A percentile compares a stretch with the other conserved stretches of the same genome.
These are phyloP conservation scores for Drosophila fuyamai DNA, from an alignment of 1,140 invertebrate genomes.

Conservation along the genomic window DNA sequence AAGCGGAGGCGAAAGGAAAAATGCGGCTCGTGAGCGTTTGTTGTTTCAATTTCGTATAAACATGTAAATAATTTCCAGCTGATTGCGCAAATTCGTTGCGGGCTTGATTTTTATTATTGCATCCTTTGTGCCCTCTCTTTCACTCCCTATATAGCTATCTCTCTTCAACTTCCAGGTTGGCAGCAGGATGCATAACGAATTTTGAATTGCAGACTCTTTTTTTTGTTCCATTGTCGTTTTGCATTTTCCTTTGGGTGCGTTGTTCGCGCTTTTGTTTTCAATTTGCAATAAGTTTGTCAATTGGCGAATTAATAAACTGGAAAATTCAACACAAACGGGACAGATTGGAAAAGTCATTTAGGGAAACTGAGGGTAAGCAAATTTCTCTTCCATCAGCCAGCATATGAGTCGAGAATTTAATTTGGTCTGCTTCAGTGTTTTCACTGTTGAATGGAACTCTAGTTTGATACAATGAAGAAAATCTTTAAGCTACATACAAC, in stretches of 20 bases:
- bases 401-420: conserved; percentile 28
- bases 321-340: conserved; percentile 73
- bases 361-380: conserved; percentile 32
- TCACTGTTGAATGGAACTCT: neutral
- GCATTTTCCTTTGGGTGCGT: conserved; percentile 35
- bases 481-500: neutral
- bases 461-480: neutral
- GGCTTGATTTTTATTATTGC: conserved; percentile 82
- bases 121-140: conserved; percentile 44
- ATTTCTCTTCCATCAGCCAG: conserved; percentile 26
- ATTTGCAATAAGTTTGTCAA: conserved; percentile 84
- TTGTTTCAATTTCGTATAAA: conserved; percentile 83
- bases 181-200: conserved; percentile 73
- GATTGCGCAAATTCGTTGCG: conserved; percentile 81
- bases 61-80: conserved; percentile 82
- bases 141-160: conserved; percentile 5
- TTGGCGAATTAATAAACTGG: conserved; percentile 84
- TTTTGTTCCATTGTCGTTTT: conserved; percentile 16
- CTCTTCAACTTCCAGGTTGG: neutral
- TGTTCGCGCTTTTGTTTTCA: conserved; percentile 82
- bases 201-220: conserved; percentile 51
- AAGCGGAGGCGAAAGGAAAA: conserved; percentile 31
- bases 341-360: conserved; percentile 64
- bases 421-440: conserved; percentile 7
- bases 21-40: conserved; percentile 52